Base-by-base conservation (phyloP, 2,888 invertebrate species). In the Polymixis flavicincta region DNA sequence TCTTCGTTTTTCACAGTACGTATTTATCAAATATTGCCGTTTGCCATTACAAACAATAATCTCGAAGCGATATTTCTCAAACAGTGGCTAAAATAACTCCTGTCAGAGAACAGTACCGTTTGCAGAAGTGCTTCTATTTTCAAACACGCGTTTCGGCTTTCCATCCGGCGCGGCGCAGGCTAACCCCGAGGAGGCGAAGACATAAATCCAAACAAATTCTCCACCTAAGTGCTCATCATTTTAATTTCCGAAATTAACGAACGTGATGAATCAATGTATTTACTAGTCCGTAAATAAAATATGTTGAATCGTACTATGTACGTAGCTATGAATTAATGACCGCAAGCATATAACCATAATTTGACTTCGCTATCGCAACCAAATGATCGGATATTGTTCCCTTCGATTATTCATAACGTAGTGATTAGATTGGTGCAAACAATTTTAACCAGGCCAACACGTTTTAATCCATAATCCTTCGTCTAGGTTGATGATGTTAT, bases 41-140 rank as follows among this genome's bases (percentile, higher is more conserved):
- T 82, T 57, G 67, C 66, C 67, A 71, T 81, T 86, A 64, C 74
- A 83, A 83, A 84, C 83, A 76, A 71, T 71, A 77, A 81, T 81
- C 64, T 80, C 68, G 68, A 70, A 50, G 67, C 76, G 71, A 83
- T 85, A 79, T 89, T 87, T 87, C 73, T 84, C 83, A 88, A 89
- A 89, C 88, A 88, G 67, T 76, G 74, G 77, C 81, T 80, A 80
- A 87, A 90, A 90, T 90, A 85, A 88, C 86, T 85, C 78, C 76
- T 71, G 67, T 74, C 66, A 64, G 76, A 78, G 71, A 80, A 76
- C 79, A 71, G 81, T 74, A 74, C 76, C 73, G 64, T 73, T 78
- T 63, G 61, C 71, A 73, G 78, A 75, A 78, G 54, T 68, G 54
- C 67, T 75, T 82, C 48, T 74, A 70, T 78, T 83, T 78, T 57